These are phyloP conservation scores for Troilus luridus DNA, from an alignment of 2,888 invertebrate species.

Conservation along the genomic window DNA sequence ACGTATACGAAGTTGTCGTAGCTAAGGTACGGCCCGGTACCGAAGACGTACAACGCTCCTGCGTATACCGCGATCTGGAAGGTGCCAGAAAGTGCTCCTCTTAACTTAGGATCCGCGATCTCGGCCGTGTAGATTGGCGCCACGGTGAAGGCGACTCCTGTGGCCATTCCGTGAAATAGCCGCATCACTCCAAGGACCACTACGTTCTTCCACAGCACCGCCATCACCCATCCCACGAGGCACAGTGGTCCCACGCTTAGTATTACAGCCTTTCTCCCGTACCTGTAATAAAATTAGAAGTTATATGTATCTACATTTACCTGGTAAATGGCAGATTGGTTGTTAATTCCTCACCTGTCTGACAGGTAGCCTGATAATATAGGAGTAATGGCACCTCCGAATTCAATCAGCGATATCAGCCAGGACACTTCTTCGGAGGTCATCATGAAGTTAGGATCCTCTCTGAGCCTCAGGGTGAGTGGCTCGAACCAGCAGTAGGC, in stretches of 20 bases:
- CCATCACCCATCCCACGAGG: constrained; percentile 62
- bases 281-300: constrained; percentile 52
- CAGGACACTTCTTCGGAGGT: constrained; percentile 46
- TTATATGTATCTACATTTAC: not conserved
- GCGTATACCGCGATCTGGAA: constrained; percentile 65
- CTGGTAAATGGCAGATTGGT: not conserved
- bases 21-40: constrained; percentile 66
- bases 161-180: constrained; percentile 65
- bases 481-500: constrained; percentile 56
- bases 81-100: constrained; percentile 66
- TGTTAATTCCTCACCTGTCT: constrained; percentile 16
- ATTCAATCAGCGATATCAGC: constrained; percentile 35
- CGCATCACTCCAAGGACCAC: constrained; percentile 68
- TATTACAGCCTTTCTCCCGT: constrained; percentile 62
- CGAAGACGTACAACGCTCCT: constrained; percentile 65
- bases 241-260: constrained; percentile 63
- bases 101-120: constrained; percentile 65
- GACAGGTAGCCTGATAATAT: not conserved
- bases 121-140: constrained; percentile 66
- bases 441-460: constrained; percentile 22
- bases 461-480: not conserved
- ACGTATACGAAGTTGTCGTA: constrained; percentile 69
- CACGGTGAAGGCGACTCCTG: constrained; percentile 65
- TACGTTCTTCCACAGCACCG: constrained; percentile 69
- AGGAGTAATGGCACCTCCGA: constrained; percentile 5